Evolutionary conservation across 2,113 vertebrate genomes (phyloP).

Genomic region (Hymenochirus boettgeri): DNA sequence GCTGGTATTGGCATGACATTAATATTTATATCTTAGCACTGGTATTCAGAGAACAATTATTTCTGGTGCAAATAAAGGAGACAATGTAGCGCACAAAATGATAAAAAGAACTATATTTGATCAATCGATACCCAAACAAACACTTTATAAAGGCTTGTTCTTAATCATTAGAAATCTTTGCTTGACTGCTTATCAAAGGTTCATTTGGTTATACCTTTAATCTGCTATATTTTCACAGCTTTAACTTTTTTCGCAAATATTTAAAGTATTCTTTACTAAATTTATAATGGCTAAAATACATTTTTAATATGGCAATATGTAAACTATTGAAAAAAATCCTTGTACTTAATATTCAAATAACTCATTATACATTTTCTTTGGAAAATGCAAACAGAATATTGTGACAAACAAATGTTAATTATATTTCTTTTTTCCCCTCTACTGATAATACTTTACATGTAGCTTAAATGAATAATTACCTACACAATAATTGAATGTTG

Average conservation of each 20-base stretch:
- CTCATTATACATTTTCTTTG: constrained; percentile 57
- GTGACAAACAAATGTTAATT: constrained; percentile 58
- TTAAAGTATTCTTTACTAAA: too few species aligned
- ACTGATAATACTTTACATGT: constrained; percentile 54
- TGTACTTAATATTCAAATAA: constrained; percentile 57
- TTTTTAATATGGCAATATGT: constrained; percentile 20
- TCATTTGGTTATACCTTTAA: constrained; percentile 32
- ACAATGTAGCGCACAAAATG: constrained; percentile 36
- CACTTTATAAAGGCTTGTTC: constrained; percentile 14
- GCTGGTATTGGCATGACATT: constrained; percentile 41
- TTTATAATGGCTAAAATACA: constrained; percentile 17
- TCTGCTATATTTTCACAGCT: constrained; percentile 42
- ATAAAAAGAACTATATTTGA: constrained; percentile 43
- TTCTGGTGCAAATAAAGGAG: constrained; percentile 37
- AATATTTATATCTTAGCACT: constrained; percentile 47
- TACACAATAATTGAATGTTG: constrained; percentile 84
- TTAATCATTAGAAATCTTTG: constrained; percentile 43
- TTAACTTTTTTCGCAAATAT: constrained; percentile 1
- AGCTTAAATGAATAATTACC: constrained; percentile 81
- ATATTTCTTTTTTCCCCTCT: constrained; percentile 52
- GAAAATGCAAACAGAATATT: constrained; percentile 50
- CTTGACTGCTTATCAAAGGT: background rate
- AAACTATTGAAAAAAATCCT: constrained; percentile 46
- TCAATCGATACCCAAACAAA: constrained; percentile 39
- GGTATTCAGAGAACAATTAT: constrained; percentile 45